Base-by-base conservation (phyloP, 2,888 invertebrate species). In the Hyposoter didymator region DNA sequence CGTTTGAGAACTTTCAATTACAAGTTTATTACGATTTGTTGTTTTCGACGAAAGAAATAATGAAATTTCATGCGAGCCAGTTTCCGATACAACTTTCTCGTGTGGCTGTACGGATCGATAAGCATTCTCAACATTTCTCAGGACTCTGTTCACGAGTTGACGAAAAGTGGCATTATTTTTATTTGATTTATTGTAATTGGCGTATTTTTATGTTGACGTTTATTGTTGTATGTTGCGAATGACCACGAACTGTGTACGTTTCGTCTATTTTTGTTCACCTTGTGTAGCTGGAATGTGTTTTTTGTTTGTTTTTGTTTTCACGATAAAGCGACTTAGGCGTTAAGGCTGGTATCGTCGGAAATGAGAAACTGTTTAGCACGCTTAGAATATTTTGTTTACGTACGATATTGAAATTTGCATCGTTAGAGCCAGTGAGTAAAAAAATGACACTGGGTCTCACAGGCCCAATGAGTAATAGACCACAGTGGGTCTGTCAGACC, bases 241-340 rank as follows among this genome's bases (percentile, higher is more conserved):
- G 89, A 66, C 28, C 74, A 69, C 78, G 52, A 35, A 0, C 49
- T 49, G 62, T 86, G 67, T 66, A 35, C 28, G 59, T 59, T 67
- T 39, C 10, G 39, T 39, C 59, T 73, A 52, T 59, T 47, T 72
- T 43, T 59, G 59, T 62, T 52, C 8, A 90, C 89, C 84, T 92
- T 92, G 90, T 91, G 92, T 91, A 90, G 85, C 86, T 89, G 89
- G 89, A 84, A 47, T 69, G 75, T 70, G 47, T 88, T 89, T 85
- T 90, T 35, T 70, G 7, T 28, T 32, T 52, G 35, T 59, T 39
- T 59, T 91, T 91, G 35, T 55, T 59, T 8, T 59, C 28, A 28
- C 59, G 12, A 14, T 28, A 28, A 14, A 59, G 28, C 28, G 91
- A 91, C 88, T 83, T 49, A 79, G 82, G 72, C 82, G 73, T 22